Conservation (phyloP, 2,888 invertebrate species). For the Protophormia terraenovae region DNA sequence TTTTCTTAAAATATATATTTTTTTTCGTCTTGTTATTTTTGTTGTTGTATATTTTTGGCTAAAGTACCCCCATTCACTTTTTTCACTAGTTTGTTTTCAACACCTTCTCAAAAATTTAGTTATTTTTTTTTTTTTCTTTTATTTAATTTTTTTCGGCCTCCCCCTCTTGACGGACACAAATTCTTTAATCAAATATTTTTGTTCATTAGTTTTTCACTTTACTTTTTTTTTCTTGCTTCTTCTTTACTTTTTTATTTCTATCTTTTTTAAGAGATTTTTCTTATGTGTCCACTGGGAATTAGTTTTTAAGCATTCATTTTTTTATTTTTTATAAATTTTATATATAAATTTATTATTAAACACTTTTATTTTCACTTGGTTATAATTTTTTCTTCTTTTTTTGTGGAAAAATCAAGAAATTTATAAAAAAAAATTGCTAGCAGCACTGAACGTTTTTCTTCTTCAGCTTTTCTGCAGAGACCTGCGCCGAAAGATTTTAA, state of each 20-base stretch:
- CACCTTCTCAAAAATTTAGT: constrained; percentile 2
- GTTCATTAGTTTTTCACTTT: constrained; percentile 18
- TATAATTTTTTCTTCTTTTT: too few relatives aligned
- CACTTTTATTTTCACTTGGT: not conserved
- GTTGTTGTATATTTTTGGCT: not conserved
- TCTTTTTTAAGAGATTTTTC: constrained; percentile 12
- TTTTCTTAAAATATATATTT: not conserved
- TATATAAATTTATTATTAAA: not conserved
- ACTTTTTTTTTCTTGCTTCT: too few relatives aligned
- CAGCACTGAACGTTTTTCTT: constrained; percentile 22
- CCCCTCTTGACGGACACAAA: not conserved
- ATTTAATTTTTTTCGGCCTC: not conserved
- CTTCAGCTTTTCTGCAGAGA: not conserved
- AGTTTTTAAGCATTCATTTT: too few relatives aligned
- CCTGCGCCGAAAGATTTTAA: too few relatives aligned
- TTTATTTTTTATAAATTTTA: too few relatives aligned
- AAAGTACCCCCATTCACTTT: constrained; percentile 7
- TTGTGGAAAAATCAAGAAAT: constrained; percentile 11
- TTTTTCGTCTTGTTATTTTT: not conserved
- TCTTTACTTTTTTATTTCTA: constrained; percentile 12
- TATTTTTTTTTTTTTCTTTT: not conserved
- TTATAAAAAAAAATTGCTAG: not conserved
- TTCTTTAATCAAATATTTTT: constrained; percentile 24
- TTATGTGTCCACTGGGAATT: constrained; percentile 26
- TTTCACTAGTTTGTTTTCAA: not conserved